A percentile compares a stretch with the other conserved stretches of the same genome.
These are phyloP conservation scores for Agrotis ipsilon DNA, from an alignment of 2,888 invertebrate species.

Conservation along the genomic window DNA sequence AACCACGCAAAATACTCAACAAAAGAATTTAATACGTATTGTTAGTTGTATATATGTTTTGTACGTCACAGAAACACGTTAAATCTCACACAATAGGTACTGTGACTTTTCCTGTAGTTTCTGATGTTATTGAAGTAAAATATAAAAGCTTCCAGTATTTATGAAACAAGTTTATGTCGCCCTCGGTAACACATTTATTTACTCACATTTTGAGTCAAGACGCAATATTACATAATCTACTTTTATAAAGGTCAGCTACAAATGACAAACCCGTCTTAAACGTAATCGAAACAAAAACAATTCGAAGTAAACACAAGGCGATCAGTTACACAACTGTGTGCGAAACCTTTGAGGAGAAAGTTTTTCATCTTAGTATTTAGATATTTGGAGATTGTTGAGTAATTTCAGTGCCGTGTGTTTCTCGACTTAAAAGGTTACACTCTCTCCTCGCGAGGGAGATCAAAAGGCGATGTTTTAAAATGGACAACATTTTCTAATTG, in stretches of 20 bases:
- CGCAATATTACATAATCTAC: slow-evolving; percentile 33
- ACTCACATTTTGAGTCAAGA: slow-evolving; percentile 6
- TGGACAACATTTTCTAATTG: too few relatives aligned
- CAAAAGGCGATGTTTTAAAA: neutral
- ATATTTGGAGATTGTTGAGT: neutral
- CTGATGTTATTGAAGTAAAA: slow-evolving; percentile 20
- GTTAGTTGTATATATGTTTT: slow-evolving; percentile 43
- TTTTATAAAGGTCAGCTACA: slow-evolving; percentile 34
- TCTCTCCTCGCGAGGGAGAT: neutral
- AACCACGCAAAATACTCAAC: slow-evolving; percentile 57
- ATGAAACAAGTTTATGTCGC: slow-evolving; percentile 2
- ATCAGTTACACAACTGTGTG: slow-evolving; percentile 31
- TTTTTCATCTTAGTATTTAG: neutral
- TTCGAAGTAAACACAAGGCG: slow-evolving; percentile 13
- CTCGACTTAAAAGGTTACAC: neutral
- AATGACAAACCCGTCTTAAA: slow-evolving; percentile 39
- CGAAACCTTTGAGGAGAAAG: slow-evolving; percentile 36
- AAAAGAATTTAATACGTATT: slow-evolving; percentile 62
- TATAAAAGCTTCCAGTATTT: neutral
- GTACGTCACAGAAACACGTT: slow-evolving; percentile 25
- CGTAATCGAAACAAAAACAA: slow-evolving; percentile 43
- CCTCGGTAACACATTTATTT: slow-evolving; percentile 18
- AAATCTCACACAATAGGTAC: slow-evolving; percentile 30
- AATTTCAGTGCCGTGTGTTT: slow-evolving; percentile 11
- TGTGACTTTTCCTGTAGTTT: slow-evolving; percentile 17